These are phyloP conservation scores for Drosophila dunni DNA, from an alignment of 1,140 invertebrate genomes.

Conservation along the genomic window DNA sequence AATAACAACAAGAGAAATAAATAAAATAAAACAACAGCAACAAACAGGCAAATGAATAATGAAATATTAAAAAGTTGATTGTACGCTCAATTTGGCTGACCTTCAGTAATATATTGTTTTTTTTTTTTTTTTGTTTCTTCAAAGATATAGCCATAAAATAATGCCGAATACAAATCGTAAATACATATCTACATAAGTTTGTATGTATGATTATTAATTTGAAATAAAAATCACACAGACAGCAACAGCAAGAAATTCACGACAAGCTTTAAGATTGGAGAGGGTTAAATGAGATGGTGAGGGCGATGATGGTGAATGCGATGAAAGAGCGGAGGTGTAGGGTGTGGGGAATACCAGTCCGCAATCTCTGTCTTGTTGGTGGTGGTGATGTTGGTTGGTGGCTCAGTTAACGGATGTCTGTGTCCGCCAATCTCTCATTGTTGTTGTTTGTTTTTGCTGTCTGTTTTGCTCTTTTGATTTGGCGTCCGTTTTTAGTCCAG, in stretches of 20 bases:
- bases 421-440: constrained; percentile 18
- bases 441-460: constrained; percentile 34
- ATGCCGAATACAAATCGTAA: constrained; percentile 49
- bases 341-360: constrained; percentile 54
- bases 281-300: constrained; percentile 23
- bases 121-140: constrained; percentile 6
- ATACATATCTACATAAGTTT: constrained; percentile 39
- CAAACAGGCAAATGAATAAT: constrained; percentile 50
- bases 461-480: constrained; percentile 61
- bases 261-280: constrained; percentile 48
- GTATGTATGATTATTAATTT: constrained; percentile 41
- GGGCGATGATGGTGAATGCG: too few relatives aligned
- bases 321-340: neutral
- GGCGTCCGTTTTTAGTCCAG: constrained; percentile 78
- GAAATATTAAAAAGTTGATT: constrained; percentile 75
- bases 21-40: constrained; percentile 38
- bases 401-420: constrained; percentile 23
- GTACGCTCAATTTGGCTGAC: constrained; percentile 75
- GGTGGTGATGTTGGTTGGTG: constrained; percentile 4
- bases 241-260: constrained; percentile 47
- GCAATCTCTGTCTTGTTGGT: constrained; percentile 16
- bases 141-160: constrained; percentile 70
- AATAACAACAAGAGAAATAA: constrained; percentile 19
- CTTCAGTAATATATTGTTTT: constrained; percentile 63
- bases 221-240: constrained; percentile 34